A percentile compares a stretch with the other conserved stretches of the same genome.
Evolutionary conservation across 2,888 invertebrate species (phyloP).

Genomic region (Callinectes sapidus): DNA sequence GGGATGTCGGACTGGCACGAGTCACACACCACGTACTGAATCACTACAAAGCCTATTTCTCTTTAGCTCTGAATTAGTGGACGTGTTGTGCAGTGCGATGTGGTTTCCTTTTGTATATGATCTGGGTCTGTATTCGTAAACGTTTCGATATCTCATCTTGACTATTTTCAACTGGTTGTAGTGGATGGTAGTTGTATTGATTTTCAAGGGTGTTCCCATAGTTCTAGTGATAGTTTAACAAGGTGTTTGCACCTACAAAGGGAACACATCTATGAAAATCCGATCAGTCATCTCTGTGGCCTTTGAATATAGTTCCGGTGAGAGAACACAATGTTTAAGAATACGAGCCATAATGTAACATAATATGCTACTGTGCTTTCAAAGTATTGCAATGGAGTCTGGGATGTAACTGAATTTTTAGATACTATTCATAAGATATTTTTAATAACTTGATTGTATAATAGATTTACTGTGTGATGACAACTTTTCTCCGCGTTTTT

Average conservation of each 20-base stretch:
- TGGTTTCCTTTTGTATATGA: slow-evolving; percentile 43
- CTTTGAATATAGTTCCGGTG: no score
- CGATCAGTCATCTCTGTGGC: no score
- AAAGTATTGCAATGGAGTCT: slow-evolving; percentile 49
- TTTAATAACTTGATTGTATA: slow-evolving; percentile 47
- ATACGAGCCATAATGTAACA: slow-evolving; percentile 7
- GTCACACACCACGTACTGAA: slow-evolving; percentile 34
- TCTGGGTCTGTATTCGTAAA: no score
- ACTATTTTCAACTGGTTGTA: no score
- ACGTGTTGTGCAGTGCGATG: slow-evolving; percentile 35
- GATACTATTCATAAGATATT: slow-evolving; percentile 57
- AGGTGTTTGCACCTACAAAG: no score
- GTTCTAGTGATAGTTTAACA: no score
- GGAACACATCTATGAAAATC: no score
- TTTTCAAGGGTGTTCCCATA: no score
- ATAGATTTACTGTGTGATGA: slow-evolving; percentile 41
- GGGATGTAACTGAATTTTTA: slow-evolving; percentile 38
- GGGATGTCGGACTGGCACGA: background rate
- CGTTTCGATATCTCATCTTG: no score
- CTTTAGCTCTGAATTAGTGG: slow-evolving; percentile 36
- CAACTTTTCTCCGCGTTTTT: background rate
- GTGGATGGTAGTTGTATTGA: no score
- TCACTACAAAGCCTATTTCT: slow-evolving; percentile 46
- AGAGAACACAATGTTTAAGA: no score
- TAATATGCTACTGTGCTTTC: slow-evolving; percentile 65